Evolutionary conservation across 1,140 invertebrate genomes (phyloP), one percentile per base, ranked within the genome.

Genomic region (Drosophila repletoides): DNA sequence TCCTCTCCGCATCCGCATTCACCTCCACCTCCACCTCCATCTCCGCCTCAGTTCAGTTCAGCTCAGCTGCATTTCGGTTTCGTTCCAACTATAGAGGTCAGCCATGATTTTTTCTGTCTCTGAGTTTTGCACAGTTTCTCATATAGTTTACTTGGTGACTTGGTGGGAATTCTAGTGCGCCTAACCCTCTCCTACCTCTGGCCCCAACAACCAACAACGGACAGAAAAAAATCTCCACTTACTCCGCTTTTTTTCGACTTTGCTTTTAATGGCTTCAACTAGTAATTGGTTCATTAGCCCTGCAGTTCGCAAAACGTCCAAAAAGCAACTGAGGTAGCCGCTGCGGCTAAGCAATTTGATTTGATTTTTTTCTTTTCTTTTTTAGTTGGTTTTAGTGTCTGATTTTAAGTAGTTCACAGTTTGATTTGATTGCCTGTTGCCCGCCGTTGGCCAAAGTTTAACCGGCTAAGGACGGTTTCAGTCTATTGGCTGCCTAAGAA

Each of bases 281-380:
- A 63, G 76, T 80, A 80, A 80, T 80, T 80, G 76, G 76, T 80
- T 80, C 76, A 80, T 81, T 75, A 80, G 76, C 76, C 76, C 76
- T 72, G 66, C 76, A 80, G 67, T 72, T 41, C 15, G 24, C 24
- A 14, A 31, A 15, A 31, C 55, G 12, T 58, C 33, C 14, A 12
- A 43, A 28, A 26, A 51, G 17, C 56, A 68, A 64, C 41, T 69
- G 49, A 46, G 65, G 65, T 70, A 77, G 65, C 59, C 33, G 49
- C 31, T 41, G 65, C 59, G 36, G 49, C 31, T 41, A 34, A 55
- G 43, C 75, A 80, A 79, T 79, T 79, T 59, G 53, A 74, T 64
- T 77, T 46, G 34, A 28, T 49, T 22, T 51, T n/a, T 19, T 65
- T 77, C 56, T 45, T 34, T 49, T 22, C 51, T n/a, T 19, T 65